These are phyloP conservation scores for Nemapogon koenigi DNA, from an alignment of 2,888 invertebrate species.

Conservation along the genomic window DNA sequence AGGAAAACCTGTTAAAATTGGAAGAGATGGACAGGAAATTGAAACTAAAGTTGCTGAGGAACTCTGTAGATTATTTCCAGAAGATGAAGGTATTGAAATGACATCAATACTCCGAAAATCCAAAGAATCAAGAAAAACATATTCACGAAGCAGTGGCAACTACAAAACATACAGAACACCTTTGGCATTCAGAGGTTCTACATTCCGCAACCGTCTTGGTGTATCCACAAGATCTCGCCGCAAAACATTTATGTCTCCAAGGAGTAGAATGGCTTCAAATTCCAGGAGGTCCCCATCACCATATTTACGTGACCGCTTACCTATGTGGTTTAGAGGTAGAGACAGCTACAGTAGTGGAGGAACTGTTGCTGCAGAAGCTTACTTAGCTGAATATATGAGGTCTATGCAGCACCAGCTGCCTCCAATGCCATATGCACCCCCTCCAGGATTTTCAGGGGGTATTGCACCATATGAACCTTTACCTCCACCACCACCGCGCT, in stretches of 20 bases:
- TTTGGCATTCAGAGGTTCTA: slow-evolving; percentile 44
- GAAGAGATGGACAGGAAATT: slow-evolving; percentile 98
- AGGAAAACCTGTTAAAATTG: slow-evolving; percentile 97
- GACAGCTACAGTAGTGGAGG: slow-evolving; percentile 43
- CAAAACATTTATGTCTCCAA: slow-evolving; percentile 69
- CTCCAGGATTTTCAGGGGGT: slow-evolving; percentile 57
- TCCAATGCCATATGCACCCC: slow-evolving; percentile 82
- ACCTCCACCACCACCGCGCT: slow-evolving; percentile 69
- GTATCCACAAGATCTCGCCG: slow-evolving; percentile 60
- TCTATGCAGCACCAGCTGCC: slow-evolving; percentile 87
- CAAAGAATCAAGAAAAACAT: slow-evolving; percentile 77
- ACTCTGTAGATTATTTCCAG: slow-evolving; percentile 90
- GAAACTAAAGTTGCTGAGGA: slow-evolving; percentile 96
- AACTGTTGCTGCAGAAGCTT: slow-evolving; percentile 79
- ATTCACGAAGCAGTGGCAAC: slow-evolving; percentile 58
- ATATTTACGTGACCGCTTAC: slow-evolving; percentile 63
- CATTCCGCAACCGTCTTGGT: slow-evolving; percentile 58
- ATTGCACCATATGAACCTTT: slow-evolving; percentile 66
- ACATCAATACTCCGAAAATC: slow-evolving; percentile 86
- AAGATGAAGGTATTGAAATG: slow-evolving; percentile 91
- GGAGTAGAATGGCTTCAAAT: slow-evolving; percentile 65
- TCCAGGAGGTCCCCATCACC: slow-evolving; percentile 68
- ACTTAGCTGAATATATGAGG: slow-evolving; percentile 88
- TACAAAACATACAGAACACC: slow-evolving; percentile 55
- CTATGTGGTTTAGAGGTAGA: slow-evolving; percentile 67